Evolutionary conservation across 1,140 invertebrate species (phyloP), one percentile per base, ranked within the genome.

Genomic region (Drosophila simulans): DNA sequence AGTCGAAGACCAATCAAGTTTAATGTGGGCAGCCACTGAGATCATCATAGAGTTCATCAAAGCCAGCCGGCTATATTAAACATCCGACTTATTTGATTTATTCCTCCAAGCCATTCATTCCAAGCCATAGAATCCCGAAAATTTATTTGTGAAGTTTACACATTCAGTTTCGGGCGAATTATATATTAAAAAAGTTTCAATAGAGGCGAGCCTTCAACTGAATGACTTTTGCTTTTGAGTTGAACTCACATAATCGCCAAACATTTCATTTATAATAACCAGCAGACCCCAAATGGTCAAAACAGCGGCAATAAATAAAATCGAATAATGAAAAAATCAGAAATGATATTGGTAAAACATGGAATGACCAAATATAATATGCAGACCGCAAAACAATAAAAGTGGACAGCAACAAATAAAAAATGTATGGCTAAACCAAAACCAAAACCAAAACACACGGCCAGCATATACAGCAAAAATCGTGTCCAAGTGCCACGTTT

Each of bases 311-410:
- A 80, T 85, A 79, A 88, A 83, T 69, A 62, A 88, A 83, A 83
- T 76, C 63, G 60, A 76, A 64, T 69, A 82, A 72, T 83, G 74
- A 72, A 71, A 80, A 78, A 64, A 78, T 72, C 68, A 77, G 65
- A 86, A 78, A 71, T 78, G 60, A 57, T 68, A 75, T 78, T 82
- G 83, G 74, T 86, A 78, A 86, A 83, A 88, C 83, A 80, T 63
- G 83, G 63, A 86, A 79, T 86, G 83, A 73, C 83, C 83, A 86
- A 83, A 88, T 88, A 86, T 80, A 86, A 79, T 83, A 77, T 83
- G 71, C 79, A 83, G 83, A 76, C 83, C 75, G 53, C 84, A 86
- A 76, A 86, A 88, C 83, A 86, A 86, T 71, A 88, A 86, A 79
- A 73, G 83, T 80, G 79, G 75, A 69, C 70, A 75, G 53, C 60